Base-by-base conservation (phyloP, 2,888 invertebrate species). In the Spilarctia lutea region DNA sequence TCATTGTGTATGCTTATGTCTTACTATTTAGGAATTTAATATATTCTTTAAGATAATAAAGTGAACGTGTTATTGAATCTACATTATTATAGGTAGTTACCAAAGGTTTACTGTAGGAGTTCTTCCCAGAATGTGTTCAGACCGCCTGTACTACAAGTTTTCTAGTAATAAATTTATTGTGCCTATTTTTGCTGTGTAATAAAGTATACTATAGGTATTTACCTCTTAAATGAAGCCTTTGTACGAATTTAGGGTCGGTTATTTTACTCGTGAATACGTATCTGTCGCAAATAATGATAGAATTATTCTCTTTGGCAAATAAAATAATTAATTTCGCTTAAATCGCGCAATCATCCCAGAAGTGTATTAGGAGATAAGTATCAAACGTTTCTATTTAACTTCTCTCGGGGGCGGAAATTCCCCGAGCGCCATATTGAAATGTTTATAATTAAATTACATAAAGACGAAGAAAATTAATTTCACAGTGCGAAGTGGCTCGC, bases 381-480 rank as follows among this genome's bases (percentile, higher is more conserved):
- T 95, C 94, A 95, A 96, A 95, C 96, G 95, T 94, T 95, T 95
- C 96, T 94, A 95, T 96, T 96, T 95, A 95, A 95, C 94, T 94
- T 94, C 94, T 91, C 94, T 92, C 89, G 88, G 88, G 90, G 88
- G 94, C 93, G 93, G 94, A 94, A 96, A 94, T 94, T 95, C 94
- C 94, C 94, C 87, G 92, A 91, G 94, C 95, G 95, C 95, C 94
- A 95, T 96, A 96, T 95, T 95, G 96, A 96, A 96, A 96, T 96
- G 96, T 95, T 96, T 96, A 96, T 96, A 96, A 96, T 96, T 96
- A 95, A 96, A 96, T 96, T 96, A 96, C 95, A 96, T 96, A 96
- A 96, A 95, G 96, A 95, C 95, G 96, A 95, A 96, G 94, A 95
- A 96, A 96, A 96, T 96, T 96, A 96, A 96, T 96, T 96, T 96